Evolutionary conservation across 2,113 vertebrate species (phyloP), one percentile per base, ranked within the genome.

Genomic region (Daubentonia madagascariensis): DNA sequence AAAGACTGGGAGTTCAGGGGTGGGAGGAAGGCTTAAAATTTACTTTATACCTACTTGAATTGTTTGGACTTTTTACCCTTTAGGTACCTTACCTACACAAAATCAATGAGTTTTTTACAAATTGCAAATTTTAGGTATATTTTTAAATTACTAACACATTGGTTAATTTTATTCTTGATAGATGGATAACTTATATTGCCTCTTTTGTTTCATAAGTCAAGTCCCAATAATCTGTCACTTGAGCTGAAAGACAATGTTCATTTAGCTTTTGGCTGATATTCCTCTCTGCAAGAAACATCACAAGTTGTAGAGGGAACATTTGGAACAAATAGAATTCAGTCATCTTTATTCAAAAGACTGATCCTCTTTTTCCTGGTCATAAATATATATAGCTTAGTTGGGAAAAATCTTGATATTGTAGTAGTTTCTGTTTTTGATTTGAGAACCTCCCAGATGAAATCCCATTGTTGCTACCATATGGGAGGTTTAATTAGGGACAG

Each of bases 401-500:
- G 76, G 89, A 68, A 78, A 25, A 40, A 22, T 35, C n/a, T 79
- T n/a, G 40, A 6, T 76, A 16, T 20, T 90, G 50, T 35, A 23
- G 23, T 73, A 4, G 57, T 67, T 67, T 85, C 63, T 70, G 3
- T 25, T 67, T 65, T 79, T 73, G 45, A 67, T 61, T 35, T 75
- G 78, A 63, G 61, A 72, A 45, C 40, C 43, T 78, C 52, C 22
- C 70, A 48, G 52, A 22, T 83, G 59, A 83, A 72, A 52, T 48
- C 22, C 65, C 70, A 0, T 50, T 40, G 54, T 48, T 79, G 30
- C 6, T 30, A 0, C 40, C 28, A 0, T 1, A 1, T 35, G 45
- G 50, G 79, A 14, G 45, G 52, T 54, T 65, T 78, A 11, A 8
- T 3, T 52, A 12, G 40, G 35, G 30, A 61, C 11, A 57, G 43